Conservation (phyloP, 1,140 invertebrate genomes). For the Solenopsis invicta region DNA sequence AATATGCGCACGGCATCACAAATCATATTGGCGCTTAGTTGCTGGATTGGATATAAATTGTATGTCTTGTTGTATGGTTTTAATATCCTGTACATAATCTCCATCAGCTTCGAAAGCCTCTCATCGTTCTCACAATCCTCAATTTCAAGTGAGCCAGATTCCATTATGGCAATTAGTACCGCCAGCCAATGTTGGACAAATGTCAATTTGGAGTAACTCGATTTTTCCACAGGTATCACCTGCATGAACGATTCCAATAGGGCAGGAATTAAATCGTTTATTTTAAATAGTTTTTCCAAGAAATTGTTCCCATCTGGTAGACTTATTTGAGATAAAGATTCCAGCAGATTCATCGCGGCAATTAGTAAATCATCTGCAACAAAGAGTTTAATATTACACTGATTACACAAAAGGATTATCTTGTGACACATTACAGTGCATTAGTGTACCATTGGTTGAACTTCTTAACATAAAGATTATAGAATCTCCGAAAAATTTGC, state of each 20-base stretch:
- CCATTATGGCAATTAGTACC: conserved; percentile 68
- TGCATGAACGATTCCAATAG: conserved; percentile 77
- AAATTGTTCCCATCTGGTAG: conserved; percentile 58
- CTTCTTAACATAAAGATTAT: conserved; percentile 90
- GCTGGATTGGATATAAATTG: conserved; percentile 72
- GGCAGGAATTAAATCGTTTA: conserved; percentile 70
- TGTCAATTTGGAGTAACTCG: conserved; percentile 68
- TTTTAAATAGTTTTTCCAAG: conserved; percentile 69
- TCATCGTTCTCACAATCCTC: conserved; percentile 51
- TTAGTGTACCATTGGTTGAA: conserved; percentile 89
- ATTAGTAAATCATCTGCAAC: conserved; percentile 80
- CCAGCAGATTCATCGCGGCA: conserved; percentile 73
- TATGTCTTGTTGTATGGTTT: conserved; percentile 65
- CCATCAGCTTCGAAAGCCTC: conserved; percentile 65
- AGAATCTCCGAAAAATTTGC: conserved; percentile 86
- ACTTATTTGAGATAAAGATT: conserved; percentile 68
- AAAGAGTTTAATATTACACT: conserved; percentile 14
- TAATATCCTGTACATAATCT: conserved; percentile 74
- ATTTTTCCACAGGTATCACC: conserved; percentile 65
- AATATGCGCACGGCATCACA: conserved; percentile 73
- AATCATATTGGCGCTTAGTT: conserved; percentile 69
- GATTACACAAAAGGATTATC: conserved; percentile 13
- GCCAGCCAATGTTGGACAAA: conserved; percentile 77
- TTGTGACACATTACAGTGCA: background rate
- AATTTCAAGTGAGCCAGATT: conserved; percentile 60